These are phyloP conservation scores for Dendronephthya gigantea DNA, from an alignment of 64 coral and sea anemone genomes.

Conservation along the genomic window DNA sequence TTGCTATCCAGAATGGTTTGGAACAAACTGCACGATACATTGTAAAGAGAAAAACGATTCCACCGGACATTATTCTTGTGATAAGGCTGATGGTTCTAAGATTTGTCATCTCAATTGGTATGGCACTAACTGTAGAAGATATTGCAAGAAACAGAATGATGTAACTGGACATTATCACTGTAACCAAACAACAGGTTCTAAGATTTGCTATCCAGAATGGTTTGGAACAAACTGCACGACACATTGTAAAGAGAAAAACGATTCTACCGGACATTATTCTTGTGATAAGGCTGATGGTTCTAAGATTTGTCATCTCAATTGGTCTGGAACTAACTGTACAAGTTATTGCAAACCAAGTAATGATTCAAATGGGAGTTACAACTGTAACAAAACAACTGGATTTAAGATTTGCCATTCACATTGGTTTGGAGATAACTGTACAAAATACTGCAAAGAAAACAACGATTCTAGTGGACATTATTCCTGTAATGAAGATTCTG, in stretches of 20 bases:
- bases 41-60: slow-evolving; percentile 13
- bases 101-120: slow-evolving; percentile 27
- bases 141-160: slow-evolving; percentile 20
- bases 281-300: background rate
- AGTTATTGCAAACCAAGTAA: slow-evolving; percentile 18
- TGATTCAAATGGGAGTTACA: background rate
- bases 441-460: background rate
- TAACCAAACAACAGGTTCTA: slow-evolving; percentile 18
- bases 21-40: slow-evolving; percentile 15
- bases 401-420: background rate
- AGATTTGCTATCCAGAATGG: slow-evolving; percentile 28
- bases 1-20: slow-evolving; percentile 28
- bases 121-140: slow-evolving; percentile 17
- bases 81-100: slow-evolving; percentile 29
- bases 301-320: background rate
- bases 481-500: background rate
- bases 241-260: slow-evolving; percentile 10
- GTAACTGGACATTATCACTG: slow-evolving; percentile 16
- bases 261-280: background rate
- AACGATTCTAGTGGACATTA: background rate
- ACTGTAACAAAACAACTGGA: background rate
- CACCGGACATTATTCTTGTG: slow-evolving; percentile 29
- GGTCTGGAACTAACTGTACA: slow-evolving; percentile 18
- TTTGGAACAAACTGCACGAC: slow-evolving; percentile 13
- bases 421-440: background rate